Evolutionary conservation across 1,140 invertebrate genomes (phyloP), one percentile per base, ranked within the genome.

Genomic region (Macrocentrus cingulum): DNA sequence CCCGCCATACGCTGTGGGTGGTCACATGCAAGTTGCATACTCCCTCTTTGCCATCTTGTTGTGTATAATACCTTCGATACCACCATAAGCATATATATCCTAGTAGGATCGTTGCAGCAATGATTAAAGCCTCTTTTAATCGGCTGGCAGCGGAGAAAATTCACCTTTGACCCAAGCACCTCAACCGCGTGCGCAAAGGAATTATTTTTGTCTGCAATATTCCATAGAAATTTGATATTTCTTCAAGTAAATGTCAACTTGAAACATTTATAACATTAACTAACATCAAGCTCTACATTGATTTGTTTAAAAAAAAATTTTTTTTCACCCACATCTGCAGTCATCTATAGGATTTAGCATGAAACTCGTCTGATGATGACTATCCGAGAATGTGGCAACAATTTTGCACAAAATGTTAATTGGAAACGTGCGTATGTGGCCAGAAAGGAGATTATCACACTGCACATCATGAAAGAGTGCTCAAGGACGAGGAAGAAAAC

Each of bases 91-190:
- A 32, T 19, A 39, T 18, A 32, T 50, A 23, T 46, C 29, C 29
- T 58, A 44, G 37, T 8, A n/a, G 20, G 36, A 51, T 58, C 56
- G 41, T 58, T 58, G 56, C 48, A 42, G 61, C 50, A 56, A 63
- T 63, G 61, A 63, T 63, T 63, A 63, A 63, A 63, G 49, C 49
- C 61, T 63, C 61, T 63, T 63, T 60, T 63, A 63, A 63, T 63
- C 61, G 61, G 59, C 57, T 60, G 53, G 61, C 61, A 60, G 57
- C 25, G 39, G 61, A 63, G 61, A 63, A 63, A 63, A 63, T 60
- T 60, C 57, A 63, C 61, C 61, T 63, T 23, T 63, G 49, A 63
- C 61, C 61, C 41, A 18, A 48, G 15, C 56, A 49, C 32, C 57
- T 39, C 36, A 32, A 41, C 34, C 39, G 44, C 13, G 9, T 4